These are phyloP conservation scores for Apodemia zela DNA, from an alignment of 2,888 invertebrate species.

Conservation along the genomic window DNA sequence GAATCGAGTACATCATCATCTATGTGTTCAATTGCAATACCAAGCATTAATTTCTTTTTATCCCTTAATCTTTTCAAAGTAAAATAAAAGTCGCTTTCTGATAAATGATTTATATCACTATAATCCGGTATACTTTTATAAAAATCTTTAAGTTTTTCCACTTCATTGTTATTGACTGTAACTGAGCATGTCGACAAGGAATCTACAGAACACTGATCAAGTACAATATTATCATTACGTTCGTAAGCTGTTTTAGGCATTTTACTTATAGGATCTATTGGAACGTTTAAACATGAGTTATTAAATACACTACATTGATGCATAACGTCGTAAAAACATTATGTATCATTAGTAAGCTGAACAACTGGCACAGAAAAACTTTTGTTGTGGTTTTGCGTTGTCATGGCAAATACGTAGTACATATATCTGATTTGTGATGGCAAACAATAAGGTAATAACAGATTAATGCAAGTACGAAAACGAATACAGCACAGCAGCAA, in stretches of 20 bases:
- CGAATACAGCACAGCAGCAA: no score
- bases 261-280: slow-evolving; percentile 85
- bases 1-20: slow-evolving; percentile 41
- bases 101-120: slow-evolving; percentile 86
- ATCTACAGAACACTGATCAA: slow-evolving; percentile 59
- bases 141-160: slow-evolving; percentile 84
- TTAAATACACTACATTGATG: slow-evolving; percentile 83
- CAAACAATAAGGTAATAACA: background rate
- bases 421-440: no score
- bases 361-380: background rate
- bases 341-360: background rate
- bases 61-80: slow-evolving; percentile 84
- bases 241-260: slow-evolving; percentile 87
- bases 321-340: slow-evolving; percentile 44
- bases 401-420: no score
- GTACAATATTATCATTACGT: slow-evolving; percentile 65
- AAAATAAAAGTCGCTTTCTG: slow-evolving; percentile 87
- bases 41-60: slow-evolving; percentile 79
- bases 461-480: no score
- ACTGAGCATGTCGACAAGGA: slow-evolving; percentile 54
- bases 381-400: slow-evolving; percentile 1
- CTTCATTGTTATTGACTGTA: slow-evolving; percentile 60
- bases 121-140: slow-evolving; percentile 90
- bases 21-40: slow-evolving; percentile 54
- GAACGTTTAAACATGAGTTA: slow-evolving; percentile 86